Base-by-base conservation (phyloP, 2,113 vertebrate genomes). In the Cyanistes caeruleus region DNA sequence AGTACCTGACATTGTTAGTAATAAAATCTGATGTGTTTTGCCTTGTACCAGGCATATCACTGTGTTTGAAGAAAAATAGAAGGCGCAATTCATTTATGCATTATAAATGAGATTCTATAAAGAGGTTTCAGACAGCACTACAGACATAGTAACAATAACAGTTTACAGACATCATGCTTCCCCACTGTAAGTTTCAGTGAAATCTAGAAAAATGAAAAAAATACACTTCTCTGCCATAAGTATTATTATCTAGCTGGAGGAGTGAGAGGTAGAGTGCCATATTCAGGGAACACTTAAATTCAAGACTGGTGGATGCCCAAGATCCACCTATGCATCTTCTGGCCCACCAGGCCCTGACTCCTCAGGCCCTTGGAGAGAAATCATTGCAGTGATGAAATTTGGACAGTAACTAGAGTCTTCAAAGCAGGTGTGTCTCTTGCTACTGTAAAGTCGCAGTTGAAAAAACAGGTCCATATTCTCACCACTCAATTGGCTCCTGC, bases 41-140 rank as follows among this genome's bases (percentile, higher is more conserved):
- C 73, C 74, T 68, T 62, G 53, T 91, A 55, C 14, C 35, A 48
- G 1, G 5, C 55, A 30, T 37, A 10, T 31, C 11, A 17, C 56
- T 59, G 51, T 22, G 19, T 52, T 77, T 68, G 60, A 72, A 86
- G 43, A 52, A 56, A 93, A 81, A 84, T 7, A 84, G 52, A 90
- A 88, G 49, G 37, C 1, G 0, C 18, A 4, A 81, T 88, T 92
- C 33, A 59, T 70, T 80, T 85, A 67, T 63, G 52, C 35, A 39
- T 86, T 93, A 43, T 74, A 83, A 83, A 89, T 68, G 56, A 84
- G 68, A n/a, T 35, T 65, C 59, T 75, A 3, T 69, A 39, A 86
- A 90, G 82, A 63, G 48, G 7, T 73, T 78, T 90, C 55, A 65
- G 83, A 52, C 52, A 63, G 78, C 31, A 19, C 27, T 70, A 49